Evolutionary conservation across 2,888 invertebrate genomes (phyloP).

Genomic region (Diploptera punctata): DNA sequence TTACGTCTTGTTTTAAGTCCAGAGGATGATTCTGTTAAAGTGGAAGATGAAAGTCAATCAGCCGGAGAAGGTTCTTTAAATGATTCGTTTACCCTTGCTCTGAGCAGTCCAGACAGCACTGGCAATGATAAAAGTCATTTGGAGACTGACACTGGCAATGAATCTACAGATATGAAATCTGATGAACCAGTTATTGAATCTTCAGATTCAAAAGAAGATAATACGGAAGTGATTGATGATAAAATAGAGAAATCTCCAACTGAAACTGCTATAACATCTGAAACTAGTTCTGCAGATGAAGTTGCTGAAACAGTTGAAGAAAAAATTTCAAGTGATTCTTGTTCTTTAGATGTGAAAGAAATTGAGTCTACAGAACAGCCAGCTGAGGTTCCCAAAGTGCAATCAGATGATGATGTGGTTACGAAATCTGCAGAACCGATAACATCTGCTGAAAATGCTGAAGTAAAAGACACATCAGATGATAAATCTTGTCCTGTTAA

Average conservation of each 20-base stretch:
- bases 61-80: constrained; percentile 16
- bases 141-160: background rate
- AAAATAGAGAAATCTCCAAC: no score
- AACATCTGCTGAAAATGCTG: background rate
- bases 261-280: background rate
- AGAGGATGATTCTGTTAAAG: constrained; percentile 25
- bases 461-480: background rate
- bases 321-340: background rate
- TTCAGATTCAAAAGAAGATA: no score
- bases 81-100: constrained; percentile 29
- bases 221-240: no score
- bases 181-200: background rate
- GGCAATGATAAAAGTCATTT: constrained; percentile 3
- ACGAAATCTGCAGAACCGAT: no score
- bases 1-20: constrained; percentile 34
- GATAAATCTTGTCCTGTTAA: no score
- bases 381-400: no score
- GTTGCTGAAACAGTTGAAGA: no score
- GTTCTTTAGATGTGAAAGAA: background rate
- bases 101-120: constrained; percentile 27
- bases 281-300: background rate
- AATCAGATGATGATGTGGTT: no score
- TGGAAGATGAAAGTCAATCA: background rate
- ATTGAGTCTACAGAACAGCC: no score
- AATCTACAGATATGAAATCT: background rate